These are phyloP conservation scores for Aphelinus certus DNA, from an alignment of 1,140 invertebrate genomes.

Conservation along the genomic window DNA sequence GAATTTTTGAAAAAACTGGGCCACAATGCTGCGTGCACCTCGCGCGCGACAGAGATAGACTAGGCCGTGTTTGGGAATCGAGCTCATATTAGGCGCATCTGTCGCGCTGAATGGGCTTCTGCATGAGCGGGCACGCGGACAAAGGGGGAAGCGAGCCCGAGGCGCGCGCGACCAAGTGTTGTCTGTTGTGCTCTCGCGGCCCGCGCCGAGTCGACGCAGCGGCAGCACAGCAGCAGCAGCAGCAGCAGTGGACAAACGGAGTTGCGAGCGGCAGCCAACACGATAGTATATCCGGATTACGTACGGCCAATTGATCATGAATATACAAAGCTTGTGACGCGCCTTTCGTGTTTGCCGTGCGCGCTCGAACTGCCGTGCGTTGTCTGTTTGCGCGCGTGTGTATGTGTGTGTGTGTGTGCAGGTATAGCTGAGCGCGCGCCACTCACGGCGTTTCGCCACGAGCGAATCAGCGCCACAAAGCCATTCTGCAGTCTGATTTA, in stretches of 20 bases:
- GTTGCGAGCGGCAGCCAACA: constrained; percentile 45
- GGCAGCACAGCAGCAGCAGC: neutral
- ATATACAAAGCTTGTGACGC: constrained; percentile 54
- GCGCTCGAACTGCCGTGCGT: too few relatives aligned
- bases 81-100: constrained; percentile 63
- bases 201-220: constrained; percentile 40
- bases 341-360: constrained; percentile 57
- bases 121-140: constrained; percentile 49
- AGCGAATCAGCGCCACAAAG: neutral
- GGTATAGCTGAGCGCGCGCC: neutral
- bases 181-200: neutral
- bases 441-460: neutral
- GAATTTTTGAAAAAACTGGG: constrained; percentile 26
- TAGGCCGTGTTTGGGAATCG: neutral
- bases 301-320: constrained; percentile 64
- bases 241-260: constrained; percentile 46
- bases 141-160: neutral
- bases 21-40: constrained; percentile 17
- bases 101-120: constrained; percentile 58
- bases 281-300: constrained; percentile 60
- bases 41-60: too few relatives aligned
- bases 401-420: too few relatives aligned
- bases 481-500: constrained; percentile 25
- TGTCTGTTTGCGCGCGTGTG: too few relatives aligned
- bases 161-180: too few relatives aligned